Conservation (phyloP, 2,888 invertebrate genomes). For the Diarsia dahlii region DNA sequence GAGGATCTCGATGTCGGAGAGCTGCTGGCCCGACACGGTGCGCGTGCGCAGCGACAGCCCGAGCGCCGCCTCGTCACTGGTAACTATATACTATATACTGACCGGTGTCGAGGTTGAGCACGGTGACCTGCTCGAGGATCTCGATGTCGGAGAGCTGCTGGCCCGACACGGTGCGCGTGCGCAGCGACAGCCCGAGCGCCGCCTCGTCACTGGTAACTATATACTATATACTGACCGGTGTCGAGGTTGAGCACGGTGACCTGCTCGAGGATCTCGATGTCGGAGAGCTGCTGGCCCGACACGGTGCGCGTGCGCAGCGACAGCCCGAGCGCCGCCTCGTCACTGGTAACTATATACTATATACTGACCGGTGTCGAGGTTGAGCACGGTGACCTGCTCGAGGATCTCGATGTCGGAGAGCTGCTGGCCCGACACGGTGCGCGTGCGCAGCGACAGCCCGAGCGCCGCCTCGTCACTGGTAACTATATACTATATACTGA, state of each 20-base stretch:
- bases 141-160: slow-evolving; percentile 9
- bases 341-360: not conserved
- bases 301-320: not conserved
- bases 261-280: slow-evolving; percentile 29
- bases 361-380: slow-evolving; percentile 91
- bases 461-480: slow-evolving; percentile 87
- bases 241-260: slow-evolving; percentile 31
- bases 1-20: too few relatives aligned
- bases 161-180: not conserved
- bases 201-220: not conserved
- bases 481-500: slow-evolving; percentile 6
- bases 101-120: slow-evolving; percentile 6
- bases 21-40: too few relatives aligned
- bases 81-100: not conserved
- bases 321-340: not conserved
- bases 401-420: slow-evolving; percentile 98
- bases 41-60: too few relatives aligned
- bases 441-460: slow-evolving; percentile 92
- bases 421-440: slow-evolving; percentile 96
- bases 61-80: too few relatives aligned
- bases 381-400: slow-evolving; percentile 96
- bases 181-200: not conserved
- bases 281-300: slow-evolving; percentile 5
- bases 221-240: slow-evolving; percentile 4
- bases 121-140: slow-evolving; percentile 8